A percentile compares a stretch with the other conserved stretches of the same genome.
These are phyloP conservation scores for Dendrolimus kikuchii DNA, from an alignment of 1,140 invertebrate genomes.

Conservation along the genomic window DNA sequence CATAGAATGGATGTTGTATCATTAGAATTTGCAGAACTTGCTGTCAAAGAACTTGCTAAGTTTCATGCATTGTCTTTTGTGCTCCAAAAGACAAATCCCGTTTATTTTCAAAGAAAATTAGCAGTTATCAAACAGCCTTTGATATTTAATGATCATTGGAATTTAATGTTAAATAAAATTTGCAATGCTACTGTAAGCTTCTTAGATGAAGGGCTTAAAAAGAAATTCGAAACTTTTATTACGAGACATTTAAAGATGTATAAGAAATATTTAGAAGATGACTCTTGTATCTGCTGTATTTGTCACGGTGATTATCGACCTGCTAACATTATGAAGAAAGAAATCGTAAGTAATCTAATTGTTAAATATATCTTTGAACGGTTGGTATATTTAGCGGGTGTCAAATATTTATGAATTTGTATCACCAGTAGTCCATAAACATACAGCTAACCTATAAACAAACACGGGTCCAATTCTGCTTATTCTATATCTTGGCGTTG, in stretches of 20 bases:
- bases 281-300: slow-evolving; percentile 10
- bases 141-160: slow-evolving; percentile 15
- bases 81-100: slow-evolving; percentile 16
- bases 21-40: slow-evolving; percentile 17
- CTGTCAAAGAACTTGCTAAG: slow-evolving; percentile 21
- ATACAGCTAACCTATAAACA: too few species aligned
- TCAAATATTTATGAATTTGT: too few species aligned
- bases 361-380: too few species aligned
- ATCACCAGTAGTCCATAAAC: too few species aligned
- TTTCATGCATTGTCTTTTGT: slow-evolving; percentile 29
- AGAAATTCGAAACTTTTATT: slow-evolving; percentile 24
- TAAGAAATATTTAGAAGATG: slow-evolving; percentile 24
- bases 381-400: too few species aligned
- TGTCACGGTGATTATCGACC: slow-evolving; percentile 31
- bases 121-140: slow-evolving; percentile 10
- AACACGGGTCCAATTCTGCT: too few species aligned
- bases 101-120: slow-evolving; percentile 26
- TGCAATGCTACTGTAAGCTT: slow-evolving; percentile 14
- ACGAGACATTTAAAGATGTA: slow-evolving; percentile 24
- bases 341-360: slow-evolving; percentile 17
- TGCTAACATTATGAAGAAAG: slow-evolving; percentile 26
- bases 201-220: slow-evolving; percentile 21
- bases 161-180: slow-evolving; percentile 5
- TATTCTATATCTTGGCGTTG: too few species aligned
- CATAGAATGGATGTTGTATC: slow-evolving; percentile 18